A percentile compares a stretch with the other conserved stretches of the same genome.
These are phyloP conservation scores for Drosophila jambulina DNA, from an alignment of 1,140 invertebrate genomes.

Conservation along the genomic window DNA sequence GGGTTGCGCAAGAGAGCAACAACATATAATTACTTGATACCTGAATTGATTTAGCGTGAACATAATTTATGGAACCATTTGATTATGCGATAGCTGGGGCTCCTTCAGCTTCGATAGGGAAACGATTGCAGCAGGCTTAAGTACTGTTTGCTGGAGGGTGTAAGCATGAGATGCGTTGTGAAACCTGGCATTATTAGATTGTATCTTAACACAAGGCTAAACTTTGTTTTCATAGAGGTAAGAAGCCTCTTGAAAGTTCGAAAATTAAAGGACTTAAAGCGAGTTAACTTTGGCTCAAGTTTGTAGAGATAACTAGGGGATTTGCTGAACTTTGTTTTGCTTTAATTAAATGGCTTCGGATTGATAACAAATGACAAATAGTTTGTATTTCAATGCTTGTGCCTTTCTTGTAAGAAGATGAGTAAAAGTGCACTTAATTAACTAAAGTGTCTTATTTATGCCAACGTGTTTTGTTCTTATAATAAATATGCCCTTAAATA, in stretches of 20 bases:
- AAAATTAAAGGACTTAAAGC: neutral
- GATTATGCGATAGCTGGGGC: constrained; percentile 7
- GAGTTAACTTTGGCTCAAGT: neutral
- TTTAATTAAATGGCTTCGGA: neutral
- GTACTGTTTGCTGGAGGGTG: neutral
- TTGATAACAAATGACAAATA: neutral
- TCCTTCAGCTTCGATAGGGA: constrained; percentile 9
- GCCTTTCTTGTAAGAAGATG: neutral
- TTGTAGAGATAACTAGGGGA: neutral
- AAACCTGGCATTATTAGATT: neutral
- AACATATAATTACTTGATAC: constrained; percentile 58
- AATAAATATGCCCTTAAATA: neutral
- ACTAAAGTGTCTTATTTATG: neutral
- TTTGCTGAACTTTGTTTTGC: neutral
- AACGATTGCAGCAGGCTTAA: constrained; percentile 13
- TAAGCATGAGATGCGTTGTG: neutral
- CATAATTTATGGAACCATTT: constrained; percentile 46
- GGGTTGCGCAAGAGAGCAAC: constrained; percentile 22
- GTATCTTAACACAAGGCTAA: neutral
- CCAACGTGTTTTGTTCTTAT: neutral
- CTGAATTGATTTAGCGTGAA: constrained; percentile 48
- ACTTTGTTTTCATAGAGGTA: neutral
- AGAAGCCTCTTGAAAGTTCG: too few relatives aligned
- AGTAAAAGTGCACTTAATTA: neutral
- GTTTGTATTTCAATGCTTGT: neutral